Percentiles rank a stretch among this genome's conserved stretches.
phyloP scores from a whole-genome alignment of 2,888 invertebrate genomes.

The Ctena decussata region DNA sequence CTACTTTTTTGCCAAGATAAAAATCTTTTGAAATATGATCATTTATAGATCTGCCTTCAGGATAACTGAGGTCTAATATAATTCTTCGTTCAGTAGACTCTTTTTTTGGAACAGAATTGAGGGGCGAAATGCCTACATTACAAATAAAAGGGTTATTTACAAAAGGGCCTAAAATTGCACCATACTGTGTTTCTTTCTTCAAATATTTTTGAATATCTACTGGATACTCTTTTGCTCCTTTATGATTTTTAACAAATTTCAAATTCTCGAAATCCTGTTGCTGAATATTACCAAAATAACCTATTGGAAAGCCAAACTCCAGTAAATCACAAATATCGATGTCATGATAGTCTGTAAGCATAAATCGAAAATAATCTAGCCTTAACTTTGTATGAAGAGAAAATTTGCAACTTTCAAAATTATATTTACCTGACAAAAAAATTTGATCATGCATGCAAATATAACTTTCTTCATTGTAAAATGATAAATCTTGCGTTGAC shows the following conservation, averaged over 20 bases:
- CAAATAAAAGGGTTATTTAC: background rate
- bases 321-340: no score
- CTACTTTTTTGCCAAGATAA: background rate
- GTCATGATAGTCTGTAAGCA: no score
- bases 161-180: constrained; percentile 16
- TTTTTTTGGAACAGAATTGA: constrained; percentile 1
- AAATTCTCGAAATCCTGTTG: background rate
- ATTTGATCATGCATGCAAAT: no score
- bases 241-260: background rate
- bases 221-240: background rate
- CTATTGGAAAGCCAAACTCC: no score
- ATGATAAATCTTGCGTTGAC: no score
- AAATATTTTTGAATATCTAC: background rate
- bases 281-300: no score
- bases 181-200: background rate
- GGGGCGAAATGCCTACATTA: constrained; percentile 6
- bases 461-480: no score
- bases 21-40: background rate
- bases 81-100: background rate
- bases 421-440: no score
- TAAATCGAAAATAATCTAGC: no score
- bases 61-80: constrained; percentile 24
- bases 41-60: background rate
- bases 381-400: no score
- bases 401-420: no score